Percentiles rank a stretch among this genome's conserved stretches.
These are phyloP conservation scores for Anthopleura sola DNA, from an alignment of 64 coral and sea anemone species.

Conservation along the genomic window DNA sequence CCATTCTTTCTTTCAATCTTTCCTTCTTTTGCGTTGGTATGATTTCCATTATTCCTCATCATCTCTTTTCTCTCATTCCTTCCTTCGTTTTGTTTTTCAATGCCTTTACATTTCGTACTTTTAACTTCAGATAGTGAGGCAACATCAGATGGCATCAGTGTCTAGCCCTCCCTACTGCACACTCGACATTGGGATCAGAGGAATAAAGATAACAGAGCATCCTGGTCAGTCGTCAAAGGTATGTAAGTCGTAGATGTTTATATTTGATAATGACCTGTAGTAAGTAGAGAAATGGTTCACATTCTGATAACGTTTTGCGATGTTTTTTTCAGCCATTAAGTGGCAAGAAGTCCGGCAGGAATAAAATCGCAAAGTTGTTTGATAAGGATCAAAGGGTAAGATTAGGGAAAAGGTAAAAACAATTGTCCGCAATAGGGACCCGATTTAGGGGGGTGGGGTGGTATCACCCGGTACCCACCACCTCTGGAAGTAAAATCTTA, in stretches of 20 bases:
- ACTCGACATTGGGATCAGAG: conserved; percentile 42
- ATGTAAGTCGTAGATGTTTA: no score
- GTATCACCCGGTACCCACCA: no score
- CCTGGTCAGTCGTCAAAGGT: neutral
- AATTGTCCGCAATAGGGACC: no score
- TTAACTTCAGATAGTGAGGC: conserved; percentile 44
- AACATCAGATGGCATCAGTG: conserved; percentile 37
- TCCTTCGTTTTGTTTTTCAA: neutral
- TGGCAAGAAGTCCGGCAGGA: conserved; percentile 32
- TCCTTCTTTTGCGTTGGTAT: neutral
- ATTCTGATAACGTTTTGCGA: neutral
- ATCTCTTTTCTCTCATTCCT: neutral
- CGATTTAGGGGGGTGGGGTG: no score
- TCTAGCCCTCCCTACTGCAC: conserved; percentile 48
- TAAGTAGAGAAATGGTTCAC: neutral
- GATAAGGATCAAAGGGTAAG: conserved; percentile 82
- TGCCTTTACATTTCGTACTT: neutral
- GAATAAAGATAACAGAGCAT: conserved; percentile 34
- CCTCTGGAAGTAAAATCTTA: no score
- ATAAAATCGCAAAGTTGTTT: conserved; percentile 72
- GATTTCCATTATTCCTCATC: neutral
- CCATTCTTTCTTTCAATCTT: neutral
- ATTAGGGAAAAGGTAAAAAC: neutral
- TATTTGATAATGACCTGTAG: neutral
- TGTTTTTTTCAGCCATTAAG: neutral